These are phyloP conservation scores for Entomobrya proxima DNA, from an alignment of 2,888 invertebrate species.

Conservation along the genomic window DNA sequence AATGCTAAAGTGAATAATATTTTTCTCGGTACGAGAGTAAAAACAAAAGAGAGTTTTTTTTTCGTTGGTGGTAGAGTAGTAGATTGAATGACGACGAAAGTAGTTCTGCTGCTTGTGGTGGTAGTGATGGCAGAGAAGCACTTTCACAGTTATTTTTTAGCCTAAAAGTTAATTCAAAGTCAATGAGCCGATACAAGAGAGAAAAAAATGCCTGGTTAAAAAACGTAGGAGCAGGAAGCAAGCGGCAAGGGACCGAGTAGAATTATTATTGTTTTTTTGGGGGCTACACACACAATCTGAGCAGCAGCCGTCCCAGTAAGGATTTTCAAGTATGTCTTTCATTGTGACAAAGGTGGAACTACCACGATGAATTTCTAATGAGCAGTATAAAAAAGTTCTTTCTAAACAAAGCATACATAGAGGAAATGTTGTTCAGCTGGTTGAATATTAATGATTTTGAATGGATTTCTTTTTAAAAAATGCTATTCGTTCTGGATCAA, in stretches of 20 bases:
- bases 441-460: not conserved
- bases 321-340: not conserved
- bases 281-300: not conserved
- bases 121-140: not conserved
- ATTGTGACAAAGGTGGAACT: not conserved
- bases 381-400: not conserved
- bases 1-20: conserved; percentile 3
- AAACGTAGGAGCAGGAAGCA: conserved; percentile 43
- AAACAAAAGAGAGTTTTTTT: conserved; percentile 21
- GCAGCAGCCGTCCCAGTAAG: not conserved
- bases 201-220: conserved; percentile 4
- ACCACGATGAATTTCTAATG: conserved; percentile 42
- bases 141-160: conserved; percentile 20
- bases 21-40: conserved; percentile 6
- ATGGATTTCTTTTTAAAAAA: too few species aligned
- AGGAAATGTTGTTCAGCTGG: too few species aligned
- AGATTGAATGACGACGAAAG: not conserved
- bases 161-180: conserved; percentile 61
- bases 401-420: not conserved
- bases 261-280: not conserved
- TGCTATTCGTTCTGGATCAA: too few species aligned
- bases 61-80: not conserved
- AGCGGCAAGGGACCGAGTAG: conserved; percentile 2
- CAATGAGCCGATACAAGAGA: conserved; percentile 64
- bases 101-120: not conserved